Base-by-base conservation (phyloP, 2,113 vertebrate genomes). In the Upupa epops region DNA sequence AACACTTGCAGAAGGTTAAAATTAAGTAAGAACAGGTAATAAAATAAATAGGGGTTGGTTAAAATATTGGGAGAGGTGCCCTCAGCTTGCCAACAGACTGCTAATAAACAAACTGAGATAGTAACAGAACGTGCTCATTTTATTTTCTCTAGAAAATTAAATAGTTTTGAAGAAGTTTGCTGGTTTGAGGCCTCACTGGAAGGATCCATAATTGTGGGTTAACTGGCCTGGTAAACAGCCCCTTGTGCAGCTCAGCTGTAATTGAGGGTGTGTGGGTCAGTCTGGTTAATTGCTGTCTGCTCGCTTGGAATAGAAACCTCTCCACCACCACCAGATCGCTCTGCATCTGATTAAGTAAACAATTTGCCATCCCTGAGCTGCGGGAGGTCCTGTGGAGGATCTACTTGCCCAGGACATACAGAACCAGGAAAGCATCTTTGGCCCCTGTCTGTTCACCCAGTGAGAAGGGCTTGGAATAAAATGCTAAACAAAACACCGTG, bases 221-320 rank as follows among this genome's bases (percentile, higher is more conserved):
- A 81, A 83, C 78, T 26, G 90, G 80, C 58, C 58, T 6, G 42
- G 94, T 73, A 97, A 97, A 94, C 92, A 92, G 93, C 60, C 63
- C 93, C 96, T 88, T 73, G 91, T 64, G 84, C 88, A 68, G 80
- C 91, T 31, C 4, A 2, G 86, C 86, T 65, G 66, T 97, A 97
- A 97, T 96, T 97, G 95, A 96, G 94, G 94, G 90, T 91, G 71
- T 42, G 95, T 89, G 78, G 97, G 84, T 97, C 93, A 90, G 89
- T 94, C 94, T 31, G 13, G 89, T 96, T 97, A 97, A 98, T 98
- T 97, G 95, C 55, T 51, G 95, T 83, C 93, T 96, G 93, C 90
- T 93, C 8, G n/a, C 96, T 95, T 48, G 66, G 95, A 97, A 97
- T 97, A 97, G 97, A 96, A 97, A 96, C 95, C 74, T 88, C 48